Evolutionary conservation across 2,113 vertebrate species (phyloP).

Genomic region (Xiphias gladius): DNA sequence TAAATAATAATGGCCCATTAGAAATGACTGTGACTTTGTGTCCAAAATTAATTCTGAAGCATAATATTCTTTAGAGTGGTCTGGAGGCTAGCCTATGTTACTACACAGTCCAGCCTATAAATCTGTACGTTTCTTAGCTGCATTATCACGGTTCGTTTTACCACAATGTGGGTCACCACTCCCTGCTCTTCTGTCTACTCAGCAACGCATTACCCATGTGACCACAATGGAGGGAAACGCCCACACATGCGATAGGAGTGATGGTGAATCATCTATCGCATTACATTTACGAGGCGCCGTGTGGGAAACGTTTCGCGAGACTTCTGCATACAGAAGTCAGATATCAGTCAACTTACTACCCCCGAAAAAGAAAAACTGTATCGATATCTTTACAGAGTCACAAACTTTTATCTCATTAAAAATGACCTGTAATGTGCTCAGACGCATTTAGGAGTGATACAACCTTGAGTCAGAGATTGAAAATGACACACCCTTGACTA

Average conservation of each 20-base stretch:
- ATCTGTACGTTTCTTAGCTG: background rate
- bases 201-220: too few species aligned
- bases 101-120: background rate
- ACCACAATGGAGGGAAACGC: background rate
- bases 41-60: background rate
- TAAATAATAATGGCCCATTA: too few species aligned
- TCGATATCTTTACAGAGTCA: background rate
- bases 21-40: background rate
- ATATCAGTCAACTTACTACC: background rate
- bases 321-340: background rate
- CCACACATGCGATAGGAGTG: background rate
- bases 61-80: background rate
- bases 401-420: background rate
- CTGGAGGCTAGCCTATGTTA: background rate
- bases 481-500: background rate
- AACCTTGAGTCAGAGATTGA: too few species aligned
- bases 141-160: background rate
- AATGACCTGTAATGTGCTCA: background rate
- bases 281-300: background rate
- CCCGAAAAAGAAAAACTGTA: background rate
- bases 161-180: background rate
- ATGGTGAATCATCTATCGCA: background rate
- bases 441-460: background rate
- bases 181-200: too few species aligned
- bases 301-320: background rate